A percentile compares a stretch with the other conserved stretches of the same genome.
phyloP scores from a whole-genome alignment of 2,113 vertebrate genomes.

The Uropsilus gracilis region DNA sequence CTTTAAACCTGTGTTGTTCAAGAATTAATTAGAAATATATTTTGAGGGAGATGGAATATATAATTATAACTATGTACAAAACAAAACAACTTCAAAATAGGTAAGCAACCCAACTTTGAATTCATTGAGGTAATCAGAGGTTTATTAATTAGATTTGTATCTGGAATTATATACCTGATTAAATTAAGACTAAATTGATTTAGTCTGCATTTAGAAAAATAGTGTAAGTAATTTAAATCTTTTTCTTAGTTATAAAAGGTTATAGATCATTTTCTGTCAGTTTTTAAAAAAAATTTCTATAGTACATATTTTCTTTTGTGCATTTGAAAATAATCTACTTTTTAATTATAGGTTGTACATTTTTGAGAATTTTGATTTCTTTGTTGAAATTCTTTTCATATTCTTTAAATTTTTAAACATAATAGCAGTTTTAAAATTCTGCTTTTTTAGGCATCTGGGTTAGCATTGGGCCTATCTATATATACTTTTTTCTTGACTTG shows the following conservation, averaged over 20 bases:
- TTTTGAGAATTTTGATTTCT: not conserved
- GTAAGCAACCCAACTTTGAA: not conserved
- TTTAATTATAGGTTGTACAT: not conserved
- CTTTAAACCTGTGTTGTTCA: too few species aligned
- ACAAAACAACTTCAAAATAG: not conserved
- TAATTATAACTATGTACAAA: not conserved
- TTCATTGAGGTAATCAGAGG: not conserved
- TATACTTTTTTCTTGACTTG: not conserved
- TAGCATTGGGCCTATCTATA: not conserved
- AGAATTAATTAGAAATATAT: not conserved
- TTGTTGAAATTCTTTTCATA: not conserved
- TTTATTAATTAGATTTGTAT: not conserved
- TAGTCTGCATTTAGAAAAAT: not conserved
- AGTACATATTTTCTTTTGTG: not conserved
- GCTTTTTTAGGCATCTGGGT: not conserved
- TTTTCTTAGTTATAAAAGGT: not conserved
- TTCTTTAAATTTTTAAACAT: not conserved
- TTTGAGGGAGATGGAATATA: not conserved
- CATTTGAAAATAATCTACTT: not conserved
- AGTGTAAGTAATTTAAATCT: not conserved
- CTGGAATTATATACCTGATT: not conserved
- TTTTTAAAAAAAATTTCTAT: not conserved
- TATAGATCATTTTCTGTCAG: not conserved
- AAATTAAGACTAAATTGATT: not conserved
- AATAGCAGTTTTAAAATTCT: not conserved